Evolutionary conservation across 2,888 invertebrate species (phyloP), one percentile per base, ranked within the genome.

Genomic region (Chrysolina haemoptera): DNA sequence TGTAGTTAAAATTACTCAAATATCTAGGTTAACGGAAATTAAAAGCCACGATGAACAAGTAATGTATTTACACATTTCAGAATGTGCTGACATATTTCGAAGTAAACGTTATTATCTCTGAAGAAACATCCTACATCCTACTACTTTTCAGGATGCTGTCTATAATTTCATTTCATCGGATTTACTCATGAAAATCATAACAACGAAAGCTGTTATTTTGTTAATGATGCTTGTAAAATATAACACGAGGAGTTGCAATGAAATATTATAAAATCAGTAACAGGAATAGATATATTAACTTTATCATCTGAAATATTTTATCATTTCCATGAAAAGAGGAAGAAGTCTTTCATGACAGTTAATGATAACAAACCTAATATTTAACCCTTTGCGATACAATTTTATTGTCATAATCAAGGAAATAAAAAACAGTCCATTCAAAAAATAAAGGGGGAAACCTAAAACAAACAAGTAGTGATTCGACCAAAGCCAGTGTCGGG

Each of bases 101-200:
- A 55, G 55, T 55, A 55, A 55, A 63, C 50, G 48, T 40, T 55
- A 43, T 20, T 73, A 66, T 73, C 63, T 74, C 41, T 66, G 46
- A 63, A 69, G 68, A 71, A 65, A 67, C 63, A 69, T 63, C 69
- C 69, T 69, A 62, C 41, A 22, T 14, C 48, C 46, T 69, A 69
- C n/a, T 62, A 46, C 20, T 59, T 43, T 18, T 50, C 63, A 63
- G 69, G 69, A 63, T 35, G 20, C 50, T 62, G 69, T 69, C 69
- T 18, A 69, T 62, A 16, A 16, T 20, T 43, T 62, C 46, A 27
- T 20, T 43, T 43, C n/a, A 62, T 62, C 18, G 12, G 50, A 63
- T 69, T 22, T 55, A 12, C 55, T 12, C 43, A 46, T 63, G 69
- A 40, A 41, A 22, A 9, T 11, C n/a, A 48, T 48, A 27, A 50